Evolutionary conservation across 2,888 invertebrate genomes (phyloP).

Genomic region (Isoperla grammatica): DNA sequence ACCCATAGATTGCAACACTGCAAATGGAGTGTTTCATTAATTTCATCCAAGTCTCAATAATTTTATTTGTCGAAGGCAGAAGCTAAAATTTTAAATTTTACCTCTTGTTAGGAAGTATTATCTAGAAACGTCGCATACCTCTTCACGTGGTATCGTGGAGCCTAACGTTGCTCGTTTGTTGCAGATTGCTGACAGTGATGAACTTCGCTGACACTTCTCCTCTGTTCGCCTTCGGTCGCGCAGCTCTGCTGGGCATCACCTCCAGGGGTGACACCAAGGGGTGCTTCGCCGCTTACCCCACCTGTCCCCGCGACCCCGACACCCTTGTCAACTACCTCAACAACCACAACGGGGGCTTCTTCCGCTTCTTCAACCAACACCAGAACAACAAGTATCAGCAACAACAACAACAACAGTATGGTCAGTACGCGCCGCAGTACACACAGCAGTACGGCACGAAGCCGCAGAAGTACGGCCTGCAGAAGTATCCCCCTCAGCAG

Average conservation of each 20-base stretch:
- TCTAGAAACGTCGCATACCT: too few relatives aligned
- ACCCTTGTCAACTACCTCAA: constrained; percentile 71
- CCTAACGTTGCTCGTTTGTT: constrained; percentile 26
- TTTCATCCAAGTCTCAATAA: too few relatives aligned
- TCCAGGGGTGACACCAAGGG: constrained; percentile 54
- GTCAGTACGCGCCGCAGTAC: constrained; percentile 18
- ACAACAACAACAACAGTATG: constrained; percentile 28
- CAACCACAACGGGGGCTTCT: constrained; percentile 82
- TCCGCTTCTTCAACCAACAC: constrained; percentile 64
- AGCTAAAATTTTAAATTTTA: too few relatives aligned
- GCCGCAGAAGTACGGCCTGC: constrained; percentile 24
- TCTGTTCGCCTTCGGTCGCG: constrained; percentile 65
- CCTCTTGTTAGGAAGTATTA: too few relatives aligned
- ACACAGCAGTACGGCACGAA: constrained; percentile 22
- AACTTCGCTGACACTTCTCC: constrained; percentile 55
- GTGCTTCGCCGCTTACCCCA: constrained; percentile 62
- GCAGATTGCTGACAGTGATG: constrained; percentile 55
- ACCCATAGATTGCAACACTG: too few relatives aligned
- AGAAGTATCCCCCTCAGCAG: neutral
- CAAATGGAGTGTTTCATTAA: too few relatives aligned
- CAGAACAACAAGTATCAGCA: constrained; percentile 37
- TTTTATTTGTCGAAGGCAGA: too few relatives aligned
- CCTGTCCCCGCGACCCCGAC: constrained; percentile 67
- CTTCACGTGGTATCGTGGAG: too few relatives aligned
- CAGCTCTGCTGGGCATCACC: constrained; percentile 67